Conservation (phyloP, 2,888 invertebrate species). For the Trissolcus japonicus region DNA sequence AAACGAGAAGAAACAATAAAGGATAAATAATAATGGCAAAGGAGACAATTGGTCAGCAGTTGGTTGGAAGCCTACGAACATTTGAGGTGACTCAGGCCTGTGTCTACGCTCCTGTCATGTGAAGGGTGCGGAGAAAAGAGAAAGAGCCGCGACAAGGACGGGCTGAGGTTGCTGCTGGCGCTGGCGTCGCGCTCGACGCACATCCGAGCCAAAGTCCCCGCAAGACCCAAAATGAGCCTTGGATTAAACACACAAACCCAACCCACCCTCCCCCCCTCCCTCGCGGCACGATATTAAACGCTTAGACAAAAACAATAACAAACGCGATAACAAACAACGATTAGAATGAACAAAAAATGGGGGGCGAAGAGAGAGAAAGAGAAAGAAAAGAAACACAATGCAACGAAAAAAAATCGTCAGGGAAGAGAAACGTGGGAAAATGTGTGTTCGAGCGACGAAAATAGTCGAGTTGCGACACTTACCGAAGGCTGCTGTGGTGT, state of each 20-base stretch:
- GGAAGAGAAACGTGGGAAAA: not conserved
- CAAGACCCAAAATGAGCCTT: slow-evolving; percentile 19
- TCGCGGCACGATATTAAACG: not conserved
- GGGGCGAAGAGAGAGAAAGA: not conserved
- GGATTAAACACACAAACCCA: not conserved
- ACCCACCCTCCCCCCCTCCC: not conserved
- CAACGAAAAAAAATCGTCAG: not conserved
- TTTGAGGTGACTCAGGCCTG: not conserved
- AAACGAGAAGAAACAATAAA: no score
- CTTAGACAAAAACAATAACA: not conserved
- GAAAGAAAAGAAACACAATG: not conserved
- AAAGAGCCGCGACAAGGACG: slow-evolving; percentile 46
- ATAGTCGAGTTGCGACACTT: slow-evolving; percentile 66
- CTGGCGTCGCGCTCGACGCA: slow-evolving; percentile 49
- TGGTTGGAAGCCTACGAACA: no score
- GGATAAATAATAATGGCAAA: no score
- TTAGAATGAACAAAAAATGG: not conserved
- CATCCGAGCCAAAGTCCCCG: slow-evolving; percentile 38
- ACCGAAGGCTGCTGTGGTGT: slow-evolving; percentile 75
- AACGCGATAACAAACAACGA: not conserved
- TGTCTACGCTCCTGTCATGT: slow-evolving; percentile 25
- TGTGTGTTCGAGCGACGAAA: slow-evolving; percentile 37
- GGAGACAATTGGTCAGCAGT: no score
- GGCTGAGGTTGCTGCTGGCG: slow-evolving; percentile 42
- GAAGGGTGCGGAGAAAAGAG: slow-evolving; percentile 52